Evolutionary conservation across 2,113 vertebrate genomes (phyloP).

Genomic region (Regulus satrapa): DNA sequence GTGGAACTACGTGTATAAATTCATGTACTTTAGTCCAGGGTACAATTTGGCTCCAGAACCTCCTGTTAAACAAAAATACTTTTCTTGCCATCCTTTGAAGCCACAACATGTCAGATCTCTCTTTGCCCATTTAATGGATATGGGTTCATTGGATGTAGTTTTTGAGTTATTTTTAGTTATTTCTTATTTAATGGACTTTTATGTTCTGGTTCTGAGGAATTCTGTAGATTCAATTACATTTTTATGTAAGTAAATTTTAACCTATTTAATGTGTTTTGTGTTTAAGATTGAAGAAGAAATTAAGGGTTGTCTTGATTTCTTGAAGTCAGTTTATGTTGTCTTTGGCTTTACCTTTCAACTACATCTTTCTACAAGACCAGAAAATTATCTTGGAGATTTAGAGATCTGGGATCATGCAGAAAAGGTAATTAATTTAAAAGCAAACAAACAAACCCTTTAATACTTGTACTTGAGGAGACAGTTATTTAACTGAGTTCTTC

Average conservation of each 20-base stretch:
- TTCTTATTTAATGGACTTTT: not conserved
- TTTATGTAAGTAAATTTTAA: not conserved
- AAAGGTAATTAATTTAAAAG: slow-evolving; percentile 72
- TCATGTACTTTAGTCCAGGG: not conserved
- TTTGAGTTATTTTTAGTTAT: not conserved
- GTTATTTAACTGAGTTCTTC: not conserved
- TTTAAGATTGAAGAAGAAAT: slow-evolving; percentile 91
- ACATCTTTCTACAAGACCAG: slow-evolving; percentile 89
- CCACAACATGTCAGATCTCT: not conserved
- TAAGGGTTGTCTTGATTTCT: slow-evolving; percentile 87
- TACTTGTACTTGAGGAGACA: not conserved
- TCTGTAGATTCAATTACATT: not conserved
- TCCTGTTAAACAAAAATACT: not conserved
- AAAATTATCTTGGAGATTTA: slow-evolving; percentile 86
- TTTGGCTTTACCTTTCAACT: slow-evolving; percentile 95
- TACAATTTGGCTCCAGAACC: not conserved
- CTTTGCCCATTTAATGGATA: not conserved
- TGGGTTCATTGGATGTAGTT: not conserved
- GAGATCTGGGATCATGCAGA: slow-evolving; percentile 89
- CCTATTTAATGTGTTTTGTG: not conserved
- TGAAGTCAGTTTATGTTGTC: slow-evolving; percentile 85
- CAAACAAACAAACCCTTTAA: not conserved
- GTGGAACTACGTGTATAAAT: not conserved
- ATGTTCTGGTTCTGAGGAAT: not conserved
- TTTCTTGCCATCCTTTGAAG: not conserved